Evolutionary conservation across 2,113 vertebrate species (phyloP).

Genomic region (Phocoena phocoena): DNA sequence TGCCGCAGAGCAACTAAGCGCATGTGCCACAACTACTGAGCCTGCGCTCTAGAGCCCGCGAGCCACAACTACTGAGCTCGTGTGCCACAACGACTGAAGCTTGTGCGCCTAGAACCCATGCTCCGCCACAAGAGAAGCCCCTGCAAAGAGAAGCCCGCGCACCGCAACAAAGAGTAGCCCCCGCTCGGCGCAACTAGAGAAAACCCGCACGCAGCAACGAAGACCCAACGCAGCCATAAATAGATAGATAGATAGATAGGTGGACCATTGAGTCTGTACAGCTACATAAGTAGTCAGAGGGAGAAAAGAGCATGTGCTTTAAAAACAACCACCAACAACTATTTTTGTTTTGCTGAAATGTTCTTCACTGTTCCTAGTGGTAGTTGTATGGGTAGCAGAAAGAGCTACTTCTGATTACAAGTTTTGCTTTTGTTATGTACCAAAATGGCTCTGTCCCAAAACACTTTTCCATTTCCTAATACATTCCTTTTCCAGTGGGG

Average conservation of each 20-base stretch:
- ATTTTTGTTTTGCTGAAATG: not conserved
- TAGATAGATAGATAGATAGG: not conserved
- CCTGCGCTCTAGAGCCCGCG: no score
- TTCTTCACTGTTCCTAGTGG: not conserved
- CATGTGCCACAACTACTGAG: no score
- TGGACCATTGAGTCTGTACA: not conserved
- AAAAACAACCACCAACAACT: not conserved
- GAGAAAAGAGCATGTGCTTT: not conserved
- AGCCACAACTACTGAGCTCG: no score
- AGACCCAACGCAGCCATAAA: no score
- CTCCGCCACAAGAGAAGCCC: no score
- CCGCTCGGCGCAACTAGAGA: no score
- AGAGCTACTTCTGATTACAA: not conserved
- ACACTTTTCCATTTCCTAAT: not conserved
- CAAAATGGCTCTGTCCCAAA: not conserved
- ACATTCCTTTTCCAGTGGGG: not conserved
- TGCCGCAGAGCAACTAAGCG: no score
- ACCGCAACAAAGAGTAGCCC: no score
- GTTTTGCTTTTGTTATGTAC: not conserved
- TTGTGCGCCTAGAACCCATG: no score
- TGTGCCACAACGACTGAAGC: no score
- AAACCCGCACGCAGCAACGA: no score
- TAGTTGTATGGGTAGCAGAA: not conserved
- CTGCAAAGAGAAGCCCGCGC: no score
- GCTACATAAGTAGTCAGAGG: not conserved